A percentile compares a stretch with the other conserved stretches of the same genome.
These are phyloP conservation scores for Lasioglossum malachurum DNA, from an alignment of 2,888 invertebrate species.

Conservation along the genomic window DNA sequence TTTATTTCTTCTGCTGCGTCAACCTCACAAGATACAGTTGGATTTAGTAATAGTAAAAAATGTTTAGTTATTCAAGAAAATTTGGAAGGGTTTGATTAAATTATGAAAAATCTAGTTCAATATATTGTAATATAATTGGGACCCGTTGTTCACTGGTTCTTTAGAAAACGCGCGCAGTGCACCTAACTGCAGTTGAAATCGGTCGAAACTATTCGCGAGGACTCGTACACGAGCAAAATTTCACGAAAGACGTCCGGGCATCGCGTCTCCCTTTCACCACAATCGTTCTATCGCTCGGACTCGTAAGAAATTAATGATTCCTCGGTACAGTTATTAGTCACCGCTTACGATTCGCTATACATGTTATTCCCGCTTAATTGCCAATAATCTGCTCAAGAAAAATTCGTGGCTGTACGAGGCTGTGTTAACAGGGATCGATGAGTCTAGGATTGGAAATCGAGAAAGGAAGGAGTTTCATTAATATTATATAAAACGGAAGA, in stretches of 20 bases:
- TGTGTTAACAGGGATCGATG: slow-evolving; percentile 36
- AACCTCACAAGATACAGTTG: too few species aligned
- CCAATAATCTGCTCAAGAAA: neutral
- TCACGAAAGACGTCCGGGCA: neutral
- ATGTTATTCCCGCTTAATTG: slow-evolving; percentile 24
- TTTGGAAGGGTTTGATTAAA: too few species aligned
- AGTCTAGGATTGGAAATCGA: slow-evolving; percentile 16
- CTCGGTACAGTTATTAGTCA: slow-evolving; percentile 35
- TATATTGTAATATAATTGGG: too few species aligned
- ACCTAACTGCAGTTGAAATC: neutral
- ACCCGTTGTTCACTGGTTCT: too few species aligned
- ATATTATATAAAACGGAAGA: slow-evolving; percentile 39
- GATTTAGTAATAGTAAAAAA: too few species aligned
- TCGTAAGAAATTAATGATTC: slow-evolving; percentile 18
- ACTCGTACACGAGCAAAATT: neutral
- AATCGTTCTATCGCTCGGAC: slow-evolving; percentile 20
- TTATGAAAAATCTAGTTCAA: too few species aligned
- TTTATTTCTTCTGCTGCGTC: too few species aligned
- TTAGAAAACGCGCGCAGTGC: too few species aligned
- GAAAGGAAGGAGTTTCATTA: neutral
- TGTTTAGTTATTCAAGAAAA: too few species aligned
- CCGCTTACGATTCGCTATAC: neutral
- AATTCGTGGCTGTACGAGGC: neutral
- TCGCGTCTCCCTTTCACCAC: slow-evolving; percentile 35
- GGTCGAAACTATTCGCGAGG: neutral